Percentiles rank a stretch among this genome's conserved stretches.
Evolutionary conservation across 2,888 invertebrate species (phyloP).

Genomic region (Belgica antarctica): DNA sequence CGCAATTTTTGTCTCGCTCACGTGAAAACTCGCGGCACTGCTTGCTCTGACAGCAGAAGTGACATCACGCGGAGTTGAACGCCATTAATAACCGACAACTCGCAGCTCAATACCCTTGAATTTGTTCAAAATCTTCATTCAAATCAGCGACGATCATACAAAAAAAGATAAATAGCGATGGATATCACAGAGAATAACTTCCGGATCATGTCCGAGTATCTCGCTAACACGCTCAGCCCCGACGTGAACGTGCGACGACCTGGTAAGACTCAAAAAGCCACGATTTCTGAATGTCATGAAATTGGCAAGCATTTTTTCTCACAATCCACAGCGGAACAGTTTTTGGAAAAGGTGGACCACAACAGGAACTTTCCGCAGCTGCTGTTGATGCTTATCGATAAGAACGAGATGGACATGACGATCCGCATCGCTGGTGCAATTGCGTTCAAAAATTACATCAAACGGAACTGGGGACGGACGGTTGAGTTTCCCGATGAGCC

Average conservation of each 20-base stretch:
- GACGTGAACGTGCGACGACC: constrained; percentile 78
- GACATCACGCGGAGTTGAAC: background rate
- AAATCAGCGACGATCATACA: background rate
- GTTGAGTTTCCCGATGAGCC: constrained; percentile 69
- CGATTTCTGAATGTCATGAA: constrained; percentile 44
- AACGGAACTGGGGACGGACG: constrained; percentile 83
- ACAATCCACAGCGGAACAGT: constrained; percentile 74
- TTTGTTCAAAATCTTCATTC: background rate
- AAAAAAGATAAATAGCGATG: constrained; percentile 58
- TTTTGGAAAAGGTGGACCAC: constrained; percentile 82
- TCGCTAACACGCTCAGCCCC: constrained; percentile 84
- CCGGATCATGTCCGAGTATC: constrained; percentile 74
- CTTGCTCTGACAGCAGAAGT: background rate
- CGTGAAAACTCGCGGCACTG: no score
- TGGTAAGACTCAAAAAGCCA: constrained; percentile 61
- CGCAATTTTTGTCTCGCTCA: background rate
- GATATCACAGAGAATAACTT: constrained; percentile 86
- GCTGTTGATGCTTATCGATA: constrained; percentile 81
- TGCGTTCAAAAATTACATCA: constrained; percentile 94
- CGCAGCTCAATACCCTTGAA: no score
- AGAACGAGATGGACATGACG: constrained; percentile 73
- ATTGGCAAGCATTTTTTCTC: constrained; percentile 2
- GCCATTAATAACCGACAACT: background rate
- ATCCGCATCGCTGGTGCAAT: constrained; percentile 88
- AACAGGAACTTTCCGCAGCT: constrained; percentile 89